phyloP scores from a whole-genome alignment of 2,797 vertebrate genomes.

The Avahi laniger region DNA sequence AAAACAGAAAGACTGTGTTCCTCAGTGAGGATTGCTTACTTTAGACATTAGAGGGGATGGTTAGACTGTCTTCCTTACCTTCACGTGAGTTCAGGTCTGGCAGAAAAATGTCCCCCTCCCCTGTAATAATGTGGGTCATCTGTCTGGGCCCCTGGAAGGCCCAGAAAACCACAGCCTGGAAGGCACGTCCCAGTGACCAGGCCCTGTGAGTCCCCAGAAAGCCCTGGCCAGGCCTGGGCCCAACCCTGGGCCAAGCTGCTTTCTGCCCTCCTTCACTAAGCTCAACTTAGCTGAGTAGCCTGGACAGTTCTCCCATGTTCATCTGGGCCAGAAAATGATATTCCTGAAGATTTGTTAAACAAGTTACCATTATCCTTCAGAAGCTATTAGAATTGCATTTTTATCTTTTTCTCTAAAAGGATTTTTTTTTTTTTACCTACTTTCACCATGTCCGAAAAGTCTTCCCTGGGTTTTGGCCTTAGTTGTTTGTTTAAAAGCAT shows the following conservation, averaged over 20 bases:
- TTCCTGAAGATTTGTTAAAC: not conserved
- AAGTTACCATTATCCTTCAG: not conserved
- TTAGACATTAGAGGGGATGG: no score
- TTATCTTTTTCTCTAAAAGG: not conserved
- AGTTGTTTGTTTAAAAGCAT: not conserved
- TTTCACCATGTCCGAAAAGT: not conserved
- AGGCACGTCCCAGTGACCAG: not conserved
- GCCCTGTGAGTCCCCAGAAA: not conserved
- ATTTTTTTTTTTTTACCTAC: not conserved
- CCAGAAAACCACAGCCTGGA: not conserved
- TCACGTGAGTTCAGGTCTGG: not conserved
- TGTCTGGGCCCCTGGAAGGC: not conserved
- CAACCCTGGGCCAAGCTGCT: fast-evolving
- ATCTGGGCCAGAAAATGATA: not conserved
- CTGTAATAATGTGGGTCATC: not conserved
- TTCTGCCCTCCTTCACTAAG: not conserved
- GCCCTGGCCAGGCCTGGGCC: not conserved
- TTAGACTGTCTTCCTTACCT: not conserved
- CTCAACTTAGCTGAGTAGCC: not conserved
- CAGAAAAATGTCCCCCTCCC: not conserved
- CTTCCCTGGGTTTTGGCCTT: not conserved
- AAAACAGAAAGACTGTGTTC: not conserved
- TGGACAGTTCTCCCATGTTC: not conserved
- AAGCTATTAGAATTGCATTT: not conserved
- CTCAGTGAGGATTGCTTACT: not conserved